phyloP scores from a whole-genome alignment of 2,797 vertebrate species.

The Lycodopsis pacificus region DNA sequence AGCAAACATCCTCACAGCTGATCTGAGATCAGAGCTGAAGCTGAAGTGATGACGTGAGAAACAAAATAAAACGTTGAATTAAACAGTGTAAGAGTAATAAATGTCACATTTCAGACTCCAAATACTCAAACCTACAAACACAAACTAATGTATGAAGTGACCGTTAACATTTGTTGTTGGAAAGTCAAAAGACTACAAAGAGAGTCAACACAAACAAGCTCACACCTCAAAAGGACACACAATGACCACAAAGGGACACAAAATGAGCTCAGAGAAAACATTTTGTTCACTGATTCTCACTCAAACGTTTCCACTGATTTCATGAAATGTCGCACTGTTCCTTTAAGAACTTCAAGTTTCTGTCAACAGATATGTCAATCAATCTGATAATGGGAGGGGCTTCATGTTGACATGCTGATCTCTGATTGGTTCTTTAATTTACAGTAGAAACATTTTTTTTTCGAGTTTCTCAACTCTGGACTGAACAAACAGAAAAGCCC shows the following conservation, averaged over 20 bases:
- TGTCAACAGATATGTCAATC: conserved; percentile 15
- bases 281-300: too few relatives aligned
- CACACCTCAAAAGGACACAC: too few relatives aligned
- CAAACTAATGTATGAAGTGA: too few relatives aligned
- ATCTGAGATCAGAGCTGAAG: too few relatives aligned
- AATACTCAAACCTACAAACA: too few relatives aligned
- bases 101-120: too few relatives aligned
- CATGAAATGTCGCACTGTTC: neutral
- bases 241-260: neutral
- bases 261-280: too few relatives aligned
- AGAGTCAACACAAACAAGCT: neutral
- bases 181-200: neutral
- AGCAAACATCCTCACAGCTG: too few relatives aligned
- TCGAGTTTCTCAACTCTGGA: conserved; percentile 29
- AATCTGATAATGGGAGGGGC: conserved; percentile 1
- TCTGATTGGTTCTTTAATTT: conserved; percentile 12
- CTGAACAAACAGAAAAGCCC: conserved; percentile 13
- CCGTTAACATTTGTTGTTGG: too few relatives aligned
- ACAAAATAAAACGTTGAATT: too few relatives aligned
- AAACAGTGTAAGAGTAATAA: too few relatives aligned
- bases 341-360: neutral
- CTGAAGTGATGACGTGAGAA: too few relatives aligned
- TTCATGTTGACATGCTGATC: neutral
- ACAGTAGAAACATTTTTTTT: neutral
- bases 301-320: neutral